Percentiles rank a stretch among this genome's conserved stretches.
Evolutionary conservation across 2,113 vertebrate species (phyloP).

Genomic region (Microcebus jonahi): DNA sequence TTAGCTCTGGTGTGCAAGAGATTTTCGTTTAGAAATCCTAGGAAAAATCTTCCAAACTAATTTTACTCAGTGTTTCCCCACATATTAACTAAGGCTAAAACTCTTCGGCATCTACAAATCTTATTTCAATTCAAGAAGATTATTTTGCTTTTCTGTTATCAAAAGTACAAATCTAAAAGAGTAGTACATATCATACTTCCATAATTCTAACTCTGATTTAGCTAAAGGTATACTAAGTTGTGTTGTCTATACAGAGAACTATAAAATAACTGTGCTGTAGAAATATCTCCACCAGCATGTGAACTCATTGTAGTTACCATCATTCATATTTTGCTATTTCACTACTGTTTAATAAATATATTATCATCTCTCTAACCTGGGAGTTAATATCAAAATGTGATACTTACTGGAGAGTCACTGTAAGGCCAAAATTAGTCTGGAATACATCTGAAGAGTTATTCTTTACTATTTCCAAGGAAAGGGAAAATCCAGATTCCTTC

Average conservation of each 20-base stretch:
- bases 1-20: neutral
- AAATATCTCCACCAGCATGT: neutral
- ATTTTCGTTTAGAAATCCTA: conserved; percentile 1
- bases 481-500: conserved; percentile 78
- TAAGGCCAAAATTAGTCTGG: conserved; percentile 76
- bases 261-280: neutral
- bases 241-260: neutral
- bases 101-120: neutral
- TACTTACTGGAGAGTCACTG: conserved; percentile 79
- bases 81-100: neutral
- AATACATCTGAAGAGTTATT: conserved; percentile 61
- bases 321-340: neutral
- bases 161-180: conserved; percentile 11
- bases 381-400: neutral
- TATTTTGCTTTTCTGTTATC: neutral
- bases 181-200: neutral
- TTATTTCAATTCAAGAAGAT: neutral
- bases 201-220: neutral
- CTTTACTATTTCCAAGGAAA: neutral
- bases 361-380: neutral
- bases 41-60: neutral
- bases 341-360: neutral
- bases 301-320: neutral
- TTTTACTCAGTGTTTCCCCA: neutral
- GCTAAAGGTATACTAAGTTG: neutral